phyloP scores from a whole-genome alignment of 2,888 invertebrate genomes.

The Acronicta psi region DNA sequence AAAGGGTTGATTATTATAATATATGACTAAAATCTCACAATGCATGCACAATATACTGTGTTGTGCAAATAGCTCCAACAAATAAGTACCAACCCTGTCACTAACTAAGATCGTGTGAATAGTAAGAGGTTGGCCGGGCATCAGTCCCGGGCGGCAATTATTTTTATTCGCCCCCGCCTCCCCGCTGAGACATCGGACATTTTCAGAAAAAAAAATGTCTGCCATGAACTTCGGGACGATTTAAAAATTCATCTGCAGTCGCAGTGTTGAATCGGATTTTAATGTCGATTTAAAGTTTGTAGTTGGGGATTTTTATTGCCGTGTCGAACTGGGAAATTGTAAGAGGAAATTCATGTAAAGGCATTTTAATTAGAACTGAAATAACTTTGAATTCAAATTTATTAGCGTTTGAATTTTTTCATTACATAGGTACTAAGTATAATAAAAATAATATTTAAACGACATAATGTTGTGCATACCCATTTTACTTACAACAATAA shows the following conservation, averaged over 20 bases:
- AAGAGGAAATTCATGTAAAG: neutral
- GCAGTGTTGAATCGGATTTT: conserved; percentile 55
- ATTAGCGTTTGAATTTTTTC: too few species aligned
- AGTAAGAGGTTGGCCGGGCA: conserved; percentile 74
- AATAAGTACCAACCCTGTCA: conserved; percentile 66
- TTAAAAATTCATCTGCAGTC: conserved; percentile 66
- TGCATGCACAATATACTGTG: too few species aligned
- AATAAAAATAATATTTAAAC: too few species aligned
- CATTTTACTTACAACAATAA: neutral
- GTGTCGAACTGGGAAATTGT: conserved; percentile 11
- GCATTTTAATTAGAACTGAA: conserved; percentile 3
- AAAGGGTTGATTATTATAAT: too few species aligned
- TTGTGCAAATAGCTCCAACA: neutral
- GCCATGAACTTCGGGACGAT: conserved; percentile 47
- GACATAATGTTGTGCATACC: too few species aligned
- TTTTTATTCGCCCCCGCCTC: conserved; percentile 78
- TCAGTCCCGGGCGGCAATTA: conserved; percentile 76
- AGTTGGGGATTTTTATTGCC: conserved; percentile 22
- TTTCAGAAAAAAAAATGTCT: conserved; percentile 52
- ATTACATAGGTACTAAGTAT: too few species aligned
- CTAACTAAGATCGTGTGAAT: conserved; percentile 75
- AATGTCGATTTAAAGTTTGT: conserved; percentile 48
- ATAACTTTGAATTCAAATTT: conserved; percentile 1
- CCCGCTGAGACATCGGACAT: conserved; percentile 53
- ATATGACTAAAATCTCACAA: too few species aligned